These are phyloP conservation scores for Papilio glaucus DNA, from an alignment of 1,140 invertebrate species.

Conservation along the genomic window DNA sequence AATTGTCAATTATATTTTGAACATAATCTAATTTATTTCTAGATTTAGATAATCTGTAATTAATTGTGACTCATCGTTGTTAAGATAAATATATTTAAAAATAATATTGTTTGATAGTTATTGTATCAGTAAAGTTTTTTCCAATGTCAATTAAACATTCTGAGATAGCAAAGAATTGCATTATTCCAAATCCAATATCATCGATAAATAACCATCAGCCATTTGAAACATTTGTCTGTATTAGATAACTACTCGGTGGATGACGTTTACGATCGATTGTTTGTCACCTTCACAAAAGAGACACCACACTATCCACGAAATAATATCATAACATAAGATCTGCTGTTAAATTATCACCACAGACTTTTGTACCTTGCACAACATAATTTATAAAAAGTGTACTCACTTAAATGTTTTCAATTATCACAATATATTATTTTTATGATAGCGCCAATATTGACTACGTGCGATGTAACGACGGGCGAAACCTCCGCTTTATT, in stretches of 20 bases:
- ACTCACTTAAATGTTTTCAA: constrained; percentile 21
- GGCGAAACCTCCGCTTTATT: constrained; percentile 36
- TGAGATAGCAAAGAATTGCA: background rate
- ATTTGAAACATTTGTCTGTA: background rate
- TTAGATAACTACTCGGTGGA: background rate
- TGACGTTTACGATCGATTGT: constrained; percentile 9
- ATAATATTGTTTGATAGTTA: too few species aligned
- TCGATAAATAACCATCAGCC: background rate
- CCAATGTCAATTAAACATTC: background rate
- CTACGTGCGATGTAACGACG: constrained; percentile 5
- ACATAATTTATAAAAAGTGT: background rate
- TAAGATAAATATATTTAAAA: too few species aligned
- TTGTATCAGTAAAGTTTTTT: background rate
- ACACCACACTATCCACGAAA: background rate
- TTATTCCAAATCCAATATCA: background rate
- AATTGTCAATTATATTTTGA: too few species aligned
- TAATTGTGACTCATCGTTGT: too few species aligned
- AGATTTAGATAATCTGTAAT: too few species aligned
- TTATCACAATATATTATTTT: background rate
- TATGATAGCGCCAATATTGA: constrained; percentile 35
- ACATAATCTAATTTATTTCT: too few species aligned
- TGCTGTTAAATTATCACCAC: background rate
- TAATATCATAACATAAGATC: background rate
- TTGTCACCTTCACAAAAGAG: background rate
- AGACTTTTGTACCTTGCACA: background rate